Conservation (phyloP, 2,797 vertebrate species). For the Phrynocephalus forsythii region DNA sequence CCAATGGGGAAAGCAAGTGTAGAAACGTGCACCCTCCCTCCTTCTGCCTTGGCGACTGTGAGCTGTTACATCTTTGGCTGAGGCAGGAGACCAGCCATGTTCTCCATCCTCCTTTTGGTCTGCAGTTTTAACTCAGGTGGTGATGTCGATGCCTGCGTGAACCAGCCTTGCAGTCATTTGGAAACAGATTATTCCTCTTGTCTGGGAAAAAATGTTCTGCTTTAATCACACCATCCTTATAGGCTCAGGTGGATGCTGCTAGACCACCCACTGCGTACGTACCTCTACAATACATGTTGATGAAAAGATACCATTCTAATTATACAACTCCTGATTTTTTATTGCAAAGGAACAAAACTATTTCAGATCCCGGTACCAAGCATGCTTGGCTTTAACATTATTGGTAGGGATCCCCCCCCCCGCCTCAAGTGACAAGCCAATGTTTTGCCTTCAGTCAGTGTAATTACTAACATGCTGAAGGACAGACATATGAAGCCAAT, state of each 20-base stretch:
- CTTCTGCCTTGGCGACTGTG: not conserved
- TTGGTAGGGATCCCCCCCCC: not conserved
- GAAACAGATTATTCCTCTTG: slow-evolving; percentile 1
- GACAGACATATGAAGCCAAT: slow-evolving; percentile 41
- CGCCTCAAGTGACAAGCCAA: slow-evolving; percentile 15
- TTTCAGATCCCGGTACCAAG: slow-evolving; percentile 23
- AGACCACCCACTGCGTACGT: slow-evolving; percentile 35
- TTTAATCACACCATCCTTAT: slow-evolving; percentile 23
- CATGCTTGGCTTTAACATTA: slow-evolving; percentile 23
- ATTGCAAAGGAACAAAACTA: slow-evolving; percentile 21
- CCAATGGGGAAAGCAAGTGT: not conserved
- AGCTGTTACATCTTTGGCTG: not conserved
- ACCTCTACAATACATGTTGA: slow-evolving; percentile 35
- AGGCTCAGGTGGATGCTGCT: slow-evolving; percentile 2
- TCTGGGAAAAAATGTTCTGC: slow-evolving; percentile 3
- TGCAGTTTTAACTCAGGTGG: not conserved
- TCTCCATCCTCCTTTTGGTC: not conserved
- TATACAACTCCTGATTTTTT: slow-evolving; percentile 17
- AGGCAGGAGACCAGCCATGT: not conserved
- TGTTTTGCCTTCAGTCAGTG: slow-evolving; percentile 22
- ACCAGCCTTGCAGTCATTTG: not conserved
- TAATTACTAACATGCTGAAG: slow-evolving; percentile 33
- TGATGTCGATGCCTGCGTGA: not conserved
- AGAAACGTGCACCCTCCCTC: not conserved
- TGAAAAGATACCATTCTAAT: slow-evolving; percentile 21